Base-by-base conservation (phyloP, 1,140 invertebrate genomes). In the Procambarus clarkii region DNA sequence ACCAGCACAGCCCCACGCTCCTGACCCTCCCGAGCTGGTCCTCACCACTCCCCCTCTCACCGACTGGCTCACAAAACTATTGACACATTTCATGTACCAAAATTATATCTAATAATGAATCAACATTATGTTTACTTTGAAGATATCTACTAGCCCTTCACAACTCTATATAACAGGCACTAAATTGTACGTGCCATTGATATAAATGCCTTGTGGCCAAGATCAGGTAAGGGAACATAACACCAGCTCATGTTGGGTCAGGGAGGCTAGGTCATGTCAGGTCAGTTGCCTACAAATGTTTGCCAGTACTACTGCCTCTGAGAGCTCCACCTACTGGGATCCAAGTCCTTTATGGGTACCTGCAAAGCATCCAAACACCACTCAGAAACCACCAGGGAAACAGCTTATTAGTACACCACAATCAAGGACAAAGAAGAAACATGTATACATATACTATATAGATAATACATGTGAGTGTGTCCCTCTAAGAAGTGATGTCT, bases 331-430 rank as follows among this genome's bases (percentile, higher is more conserved):
- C 88, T 91, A 91, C 88, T 91, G 88, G 88, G 82, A 91, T 91
- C 88, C 88, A 91, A 91, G 82, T 91, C 88, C 88, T 91, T 91
- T 91, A 91, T 91, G 88, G 88, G 88, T 91, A 91, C 88, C 88
- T 91, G 88, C 88, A 91, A 91, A 91, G 88, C 88, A 91, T 91
- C 88, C 88, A 91, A 91, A 91, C 82, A 91, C 88, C 88, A 85
- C 88, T 91, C 74, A 91, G 88, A 91, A 91, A 91, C 82, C 82
- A 84, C 69, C 88, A 85, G 83, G 82, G 83, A 89, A 88, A 89
- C 79, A 76, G 87, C 83, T 91, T 85, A 91, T 91, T 91, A 91
- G 88, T 91, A 91, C 80, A 85, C 88, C 88, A 85, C 88, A 86
- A 84, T 91, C 88, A 91, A 84, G 74, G 50, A 64, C 44, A 85